phyloP scores from a whole-genome alignment of 2,888 invertebrate species.

The Euzophera pinguis region DNA sequence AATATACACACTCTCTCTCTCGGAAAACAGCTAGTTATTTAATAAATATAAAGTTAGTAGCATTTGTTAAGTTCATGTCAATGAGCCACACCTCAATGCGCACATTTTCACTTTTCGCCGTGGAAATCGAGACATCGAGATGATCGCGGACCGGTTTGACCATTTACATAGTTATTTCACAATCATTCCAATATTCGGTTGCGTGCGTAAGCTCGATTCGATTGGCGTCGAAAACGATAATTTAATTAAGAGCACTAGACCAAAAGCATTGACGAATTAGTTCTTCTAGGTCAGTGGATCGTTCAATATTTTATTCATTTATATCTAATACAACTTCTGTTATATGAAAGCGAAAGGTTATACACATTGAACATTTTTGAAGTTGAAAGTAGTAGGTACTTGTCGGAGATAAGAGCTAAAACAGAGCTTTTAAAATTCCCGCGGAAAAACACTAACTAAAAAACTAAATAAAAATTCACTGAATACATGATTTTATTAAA shows the following conservation, averaged over 20 bases:
- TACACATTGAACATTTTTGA: too few relatives aligned
- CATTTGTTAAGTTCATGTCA: slow-evolving; percentile 4
- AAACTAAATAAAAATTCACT: too few relatives aligned
- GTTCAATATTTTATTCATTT: background rate
- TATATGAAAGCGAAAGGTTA: too few relatives aligned
- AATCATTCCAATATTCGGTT: slow-evolving; percentile 20
- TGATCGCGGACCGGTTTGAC: slow-evolving; percentile 35
- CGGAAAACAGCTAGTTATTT: too few relatives aligned
- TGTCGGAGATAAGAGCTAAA: too few relatives aligned
- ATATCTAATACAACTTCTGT: too few relatives aligned
- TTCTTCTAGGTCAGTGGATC: slow-evolving; percentile 30
- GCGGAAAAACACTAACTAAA: too few relatives aligned
- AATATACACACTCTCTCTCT: too few relatives aligned
- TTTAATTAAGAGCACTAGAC: slow-evolving; percentile 41
- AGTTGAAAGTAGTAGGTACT: too few relatives aligned
- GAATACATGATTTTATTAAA: too few relatives aligned
- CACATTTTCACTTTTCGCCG: slow-evolving; percentile 64
- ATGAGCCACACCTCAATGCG: slow-evolving; percentile 27
- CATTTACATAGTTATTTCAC: slow-evolving; percentile 40
- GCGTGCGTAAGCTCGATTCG: slow-evolving; percentile 25
- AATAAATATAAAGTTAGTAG: too few relatives aligned
- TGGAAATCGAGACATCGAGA: slow-evolving; percentile 39
- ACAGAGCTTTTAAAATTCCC: too few relatives aligned
- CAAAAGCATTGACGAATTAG: slow-evolving; percentile 30
- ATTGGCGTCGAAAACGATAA: slow-evolving; percentile 30